Conservation (phyloP, 2,888 invertebrate genomes). For the Notodonta dromedarius region DNA sequence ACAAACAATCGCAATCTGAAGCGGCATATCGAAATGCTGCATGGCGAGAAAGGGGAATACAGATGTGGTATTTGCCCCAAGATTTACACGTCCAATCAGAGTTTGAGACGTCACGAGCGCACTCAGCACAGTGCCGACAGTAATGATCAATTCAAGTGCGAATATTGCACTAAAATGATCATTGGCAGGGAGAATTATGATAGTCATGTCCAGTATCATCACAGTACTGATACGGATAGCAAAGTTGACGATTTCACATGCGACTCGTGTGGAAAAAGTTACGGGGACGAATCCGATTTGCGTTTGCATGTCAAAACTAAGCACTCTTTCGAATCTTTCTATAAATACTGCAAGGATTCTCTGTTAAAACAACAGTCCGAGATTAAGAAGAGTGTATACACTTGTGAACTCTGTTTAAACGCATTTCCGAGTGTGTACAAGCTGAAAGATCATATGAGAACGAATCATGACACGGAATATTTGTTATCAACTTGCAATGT, state of each 20-base stretch:
- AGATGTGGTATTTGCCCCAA: constrained; percentile 66
- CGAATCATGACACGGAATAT: constrained; percentile 60
- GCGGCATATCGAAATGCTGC: constrained; percentile 63
- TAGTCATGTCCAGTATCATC: constrained; percentile 39
- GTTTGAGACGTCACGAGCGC: constrained; percentile 55
- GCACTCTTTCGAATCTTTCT: constrained; percentile 65
- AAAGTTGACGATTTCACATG: constrained; percentile 41
- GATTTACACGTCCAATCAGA: constrained; percentile 66
- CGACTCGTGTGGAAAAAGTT: constrained; percentile 50
- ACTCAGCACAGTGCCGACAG: constrained; percentile 49
- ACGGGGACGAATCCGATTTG: constrained; percentile 50
- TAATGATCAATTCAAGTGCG: constrained; percentile 39
- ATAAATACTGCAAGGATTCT: constrained; percentile 62
- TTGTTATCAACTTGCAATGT: constrained; percentile 65
- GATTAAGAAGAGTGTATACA: constrained; percentile 34
- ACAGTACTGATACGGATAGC: constrained; percentile 15
- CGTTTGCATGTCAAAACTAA: constrained; percentile 61
- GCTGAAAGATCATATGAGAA: constrained; percentile 64
- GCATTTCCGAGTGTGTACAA: constrained; percentile 55
- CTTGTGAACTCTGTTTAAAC: constrained; percentile 62
- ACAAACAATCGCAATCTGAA: constrained; percentile 63
- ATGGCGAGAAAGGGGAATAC: constrained; percentile 57
- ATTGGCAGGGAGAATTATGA: constrained; percentile 44
- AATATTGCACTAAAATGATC: constrained; percentile 41
- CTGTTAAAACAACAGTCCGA: constrained; percentile 46